Conservation (phyloP, 2,888 invertebrate species). For the Achlya flavicornis region DNA sequence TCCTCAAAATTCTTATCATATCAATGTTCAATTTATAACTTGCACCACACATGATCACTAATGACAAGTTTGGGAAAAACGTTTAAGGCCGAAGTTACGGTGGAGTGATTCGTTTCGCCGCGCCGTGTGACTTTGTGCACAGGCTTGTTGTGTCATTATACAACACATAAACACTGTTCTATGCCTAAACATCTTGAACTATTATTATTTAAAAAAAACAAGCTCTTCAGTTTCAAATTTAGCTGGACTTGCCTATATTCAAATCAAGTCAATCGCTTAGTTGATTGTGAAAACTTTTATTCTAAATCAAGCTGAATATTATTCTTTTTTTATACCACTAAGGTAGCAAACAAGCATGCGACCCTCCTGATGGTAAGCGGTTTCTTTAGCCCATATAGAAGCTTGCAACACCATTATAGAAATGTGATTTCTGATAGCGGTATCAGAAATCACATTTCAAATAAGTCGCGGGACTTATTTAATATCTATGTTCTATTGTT, state of each 20-base stretch:
- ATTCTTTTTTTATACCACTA: no score
- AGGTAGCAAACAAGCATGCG: no score
- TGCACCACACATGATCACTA: conserved; percentile 47
- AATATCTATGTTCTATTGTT: neutral
- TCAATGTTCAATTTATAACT: conserved; percentile 21
- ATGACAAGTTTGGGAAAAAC: conserved; percentile 75
- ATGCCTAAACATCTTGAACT: neutral
- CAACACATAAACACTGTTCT: neutral
- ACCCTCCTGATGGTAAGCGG: no score
- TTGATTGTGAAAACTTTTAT: no score
- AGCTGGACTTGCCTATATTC: neutral
- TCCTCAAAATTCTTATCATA: no score
- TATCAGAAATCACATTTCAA: no score
- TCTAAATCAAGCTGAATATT: no score
- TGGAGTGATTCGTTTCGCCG: conserved; percentile 47
- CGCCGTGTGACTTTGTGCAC: conserved; percentile 37
- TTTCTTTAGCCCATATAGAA: no score
- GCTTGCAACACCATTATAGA: no score
- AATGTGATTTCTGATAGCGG: no score
- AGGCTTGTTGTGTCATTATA: conserved; percentile 31
- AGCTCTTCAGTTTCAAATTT: neutral
- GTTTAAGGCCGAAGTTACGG: conserved; percentile 56
- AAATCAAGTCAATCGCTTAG: no score
- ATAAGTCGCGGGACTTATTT: no score
- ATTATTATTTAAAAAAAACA: neutral